Percentiles rank a stretch among this genome's conserved stretches.
phyloP scores from a whole-genome alignment of 2,113 vertebrate species.

The Tragelaphus imberbis region DNA sequence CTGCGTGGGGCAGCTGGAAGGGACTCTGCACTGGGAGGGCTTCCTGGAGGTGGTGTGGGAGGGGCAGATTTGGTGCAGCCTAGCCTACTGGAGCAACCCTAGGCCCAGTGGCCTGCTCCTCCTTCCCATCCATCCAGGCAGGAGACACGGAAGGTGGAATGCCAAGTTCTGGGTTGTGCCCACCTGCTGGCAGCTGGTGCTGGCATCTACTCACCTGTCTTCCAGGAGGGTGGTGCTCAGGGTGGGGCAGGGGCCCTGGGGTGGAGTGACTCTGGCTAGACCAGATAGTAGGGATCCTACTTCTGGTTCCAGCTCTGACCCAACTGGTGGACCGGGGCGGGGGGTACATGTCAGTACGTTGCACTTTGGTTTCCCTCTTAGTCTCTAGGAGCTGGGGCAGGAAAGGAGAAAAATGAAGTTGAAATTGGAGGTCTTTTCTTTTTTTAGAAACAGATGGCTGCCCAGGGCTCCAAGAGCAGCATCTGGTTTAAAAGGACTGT shows the following conservation, averaged over 20 bases:
- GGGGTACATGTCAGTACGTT: background rate
- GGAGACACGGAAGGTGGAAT: background rate
- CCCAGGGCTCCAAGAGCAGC: background rate
- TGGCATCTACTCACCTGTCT: background rate
- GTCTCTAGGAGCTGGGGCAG: background rate
- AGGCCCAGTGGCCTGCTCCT: background rate
- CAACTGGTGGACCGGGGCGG: background rate
- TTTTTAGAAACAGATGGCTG: background rate
- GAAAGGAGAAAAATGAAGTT: background rate
- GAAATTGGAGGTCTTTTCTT: background rate
- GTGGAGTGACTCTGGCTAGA: background rate
- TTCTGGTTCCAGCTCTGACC: background rate
- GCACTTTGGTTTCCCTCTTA: background rate
- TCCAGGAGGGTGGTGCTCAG: background rate
- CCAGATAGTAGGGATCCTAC: background rate
- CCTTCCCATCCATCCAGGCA: background rate
- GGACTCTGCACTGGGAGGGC: background rate
- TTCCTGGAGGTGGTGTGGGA: constrained; percentile 22
- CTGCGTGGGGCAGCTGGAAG: background rate
- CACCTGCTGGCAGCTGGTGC: background rate
- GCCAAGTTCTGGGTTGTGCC: background rate
- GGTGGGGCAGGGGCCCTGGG: background rate
- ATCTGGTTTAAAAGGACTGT: background rate
- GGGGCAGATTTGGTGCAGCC: background rate
- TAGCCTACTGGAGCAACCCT: background rate